Evolutionary conservation across 1,140 invertebrate species (phyloP).

Genomic region (Drosophila seguyi): DNA sequence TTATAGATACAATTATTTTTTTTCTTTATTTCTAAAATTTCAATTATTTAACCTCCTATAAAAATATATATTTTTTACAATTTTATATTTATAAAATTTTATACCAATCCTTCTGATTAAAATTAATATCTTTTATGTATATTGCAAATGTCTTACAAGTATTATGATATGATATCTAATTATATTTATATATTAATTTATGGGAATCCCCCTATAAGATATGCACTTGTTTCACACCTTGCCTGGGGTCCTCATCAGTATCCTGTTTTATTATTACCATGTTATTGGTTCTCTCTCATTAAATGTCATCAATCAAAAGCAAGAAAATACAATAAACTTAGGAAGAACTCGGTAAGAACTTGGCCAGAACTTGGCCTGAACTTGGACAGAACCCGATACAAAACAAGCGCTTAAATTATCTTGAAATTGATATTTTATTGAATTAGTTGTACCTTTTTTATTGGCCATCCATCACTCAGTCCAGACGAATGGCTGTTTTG

Average conservation of each 20-base stretch:
- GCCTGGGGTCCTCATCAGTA: background rate
- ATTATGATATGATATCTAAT: no score
- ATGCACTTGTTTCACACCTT: no score
- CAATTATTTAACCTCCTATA: no score
- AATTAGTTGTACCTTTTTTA: constrained; percentile 3
- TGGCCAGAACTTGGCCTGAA: background rate
- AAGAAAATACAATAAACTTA: background rate
- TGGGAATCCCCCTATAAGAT: background rate
- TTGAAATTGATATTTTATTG: constrained; percentile 20
- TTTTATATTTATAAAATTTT: no score
- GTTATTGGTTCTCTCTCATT: background rate
- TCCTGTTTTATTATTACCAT: background rate
- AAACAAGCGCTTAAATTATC: background rate
- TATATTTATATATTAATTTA: background rate
- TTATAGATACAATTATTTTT: no score
- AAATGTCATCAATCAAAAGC: constrained; percentile 10
- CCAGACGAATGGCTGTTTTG: background rate
- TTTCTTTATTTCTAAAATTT: no score
- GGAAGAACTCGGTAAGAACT: no score
- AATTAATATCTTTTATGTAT: no score
- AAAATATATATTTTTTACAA: no score
- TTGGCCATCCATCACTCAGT: background rate
- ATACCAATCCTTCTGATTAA: no score
- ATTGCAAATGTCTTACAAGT: no score
- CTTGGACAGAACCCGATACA: background rate